Conservation (phyloP, 2,797 vertebrate species). For the Melanotaenia parkinsoni region DNA sequence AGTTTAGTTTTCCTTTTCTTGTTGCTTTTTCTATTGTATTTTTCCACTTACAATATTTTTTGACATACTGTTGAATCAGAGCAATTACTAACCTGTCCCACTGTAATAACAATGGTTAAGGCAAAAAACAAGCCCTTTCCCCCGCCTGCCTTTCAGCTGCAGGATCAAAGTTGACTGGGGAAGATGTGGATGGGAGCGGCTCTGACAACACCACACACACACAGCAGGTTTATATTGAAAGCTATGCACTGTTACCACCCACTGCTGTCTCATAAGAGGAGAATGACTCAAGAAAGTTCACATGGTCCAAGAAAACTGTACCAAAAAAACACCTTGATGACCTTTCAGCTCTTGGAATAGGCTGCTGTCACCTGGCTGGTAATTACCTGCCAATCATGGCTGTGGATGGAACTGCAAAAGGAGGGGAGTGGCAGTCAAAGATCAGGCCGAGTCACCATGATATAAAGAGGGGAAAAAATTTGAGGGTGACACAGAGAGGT, state of each 20-base stretch:
- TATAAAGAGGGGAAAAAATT: slow-evolving; percentile 10
- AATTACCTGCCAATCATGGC: slow-evolving; percentile 79
- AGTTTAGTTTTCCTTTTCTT: slow-evolving; percentile 4
- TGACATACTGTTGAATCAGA: slow-evolving; percentile 33
- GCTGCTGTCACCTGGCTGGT: slow-evolving; percentile 71
- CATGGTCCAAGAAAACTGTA: slow-evolving; percentile 35
- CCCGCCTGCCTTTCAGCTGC: slow-evolving; percentile 30
- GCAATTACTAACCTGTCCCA: slow-evolving; percentile 29
- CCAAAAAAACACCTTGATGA: slow-evolving; percentile 48
- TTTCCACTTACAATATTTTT: slow-evolving; percentile 33
- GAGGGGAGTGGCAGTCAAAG: slow-evolving; percentile 57
- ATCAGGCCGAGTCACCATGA: slow-evolving; percentile 45
- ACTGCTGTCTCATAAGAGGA: slow-evolving; percentile 33
- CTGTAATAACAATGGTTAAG: slow-evolving; percentile 50
- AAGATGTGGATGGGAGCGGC: slow-evolving; percentile 39
- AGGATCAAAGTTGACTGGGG: slow-evolving; percentile 47
- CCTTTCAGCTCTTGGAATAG: slow-evolving; percentile 70
- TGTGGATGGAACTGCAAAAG: slow-evolving; percentile 47
- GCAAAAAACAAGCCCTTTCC: slow-evolving; percentile 29
- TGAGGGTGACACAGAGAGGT: slow-evolving; percentile 47
- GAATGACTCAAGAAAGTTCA: slow-evolving; percentile 28
- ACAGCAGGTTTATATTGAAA: slow-evolving; percentile 22
- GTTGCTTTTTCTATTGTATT: not conserved
- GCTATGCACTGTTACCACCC: slow-evolving; percentile 18
- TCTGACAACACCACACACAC: slow-evolving; percentile 28